Evolutionary conservation across 23 tunicate genomes (phyloP).

Genomic region (Aplidium turbinatum): DNA sequence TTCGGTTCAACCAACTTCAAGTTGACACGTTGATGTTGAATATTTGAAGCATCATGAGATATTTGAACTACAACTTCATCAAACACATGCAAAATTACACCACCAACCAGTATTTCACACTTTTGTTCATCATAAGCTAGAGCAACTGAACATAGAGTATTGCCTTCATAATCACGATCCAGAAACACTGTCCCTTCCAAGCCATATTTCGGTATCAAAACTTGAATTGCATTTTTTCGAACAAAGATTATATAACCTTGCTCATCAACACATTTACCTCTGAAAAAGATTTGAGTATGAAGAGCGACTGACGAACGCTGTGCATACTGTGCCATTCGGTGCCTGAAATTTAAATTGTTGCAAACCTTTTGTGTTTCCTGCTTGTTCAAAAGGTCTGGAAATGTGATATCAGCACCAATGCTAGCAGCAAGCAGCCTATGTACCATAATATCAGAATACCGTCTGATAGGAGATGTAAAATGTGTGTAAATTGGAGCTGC

Average conservation of each 20-base stretch:
- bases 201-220: constrained; percentile 88
- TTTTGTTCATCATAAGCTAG: constrained; percentile 60
- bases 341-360: constrained; percentile 82
- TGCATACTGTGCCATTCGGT: constrained; percentile 97
- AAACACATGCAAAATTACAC: constrained; percentile 59
- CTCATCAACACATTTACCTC: constrained; percentile 72
- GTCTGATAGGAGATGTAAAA: constrained; percentile 95
- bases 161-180: constrained; percentile 58
- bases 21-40: constrained; percentile 83
- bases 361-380: constrained; percentile 79
- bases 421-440: constrained; percentile 92
- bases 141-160: constrained; percentile 17
- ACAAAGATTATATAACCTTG: constrained; percentile 82
- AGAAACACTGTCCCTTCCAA: constrained; percentile 94
- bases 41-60: constrained; percentile 79
- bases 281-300: constrained; percentile 91
- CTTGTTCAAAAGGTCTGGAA: constrained; percentile 74
- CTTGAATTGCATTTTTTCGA: constrained; percentile 85
- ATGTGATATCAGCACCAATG: constrained; percentile 89
- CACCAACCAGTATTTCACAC: constrained; percentile 56
- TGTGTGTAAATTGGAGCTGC: constrained; percentile 99
- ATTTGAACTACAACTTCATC: constrained; percentile 83
- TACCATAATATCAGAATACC: constrained; percentile 94
- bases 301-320: constrained; percentile 88
- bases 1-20: constrained; percentile 68